Percentiles rank a stretch among this genome's conserved stretches.
Conservation (phyloP, 2,888 invertebrate genomes). For the Sericinus montela region DNA sequence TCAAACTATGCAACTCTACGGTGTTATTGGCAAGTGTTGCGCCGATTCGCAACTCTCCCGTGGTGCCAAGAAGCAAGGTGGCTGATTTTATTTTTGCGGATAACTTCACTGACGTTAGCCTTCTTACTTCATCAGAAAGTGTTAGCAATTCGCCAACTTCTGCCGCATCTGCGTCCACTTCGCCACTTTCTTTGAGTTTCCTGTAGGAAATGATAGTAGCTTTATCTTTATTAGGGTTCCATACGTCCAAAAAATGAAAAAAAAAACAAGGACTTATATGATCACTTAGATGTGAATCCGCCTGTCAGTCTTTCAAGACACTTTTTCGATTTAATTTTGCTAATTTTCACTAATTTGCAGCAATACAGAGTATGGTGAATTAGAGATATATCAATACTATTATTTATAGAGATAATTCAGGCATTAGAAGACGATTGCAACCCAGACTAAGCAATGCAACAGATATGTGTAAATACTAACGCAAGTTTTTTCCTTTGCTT, state of each 20-base stretch:
- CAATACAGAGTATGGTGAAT: too few relatives aligned
- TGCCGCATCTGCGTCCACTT: constrained; percentile 43
- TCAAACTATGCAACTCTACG: constrained; percentile 83
- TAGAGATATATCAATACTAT: too few relatives aligned
- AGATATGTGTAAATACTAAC: constrained; percentile 59
- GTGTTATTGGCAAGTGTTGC: constrained; percentile 86
- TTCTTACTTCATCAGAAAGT: constrained; percentile 85
- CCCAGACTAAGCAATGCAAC: too few relatives aligned
- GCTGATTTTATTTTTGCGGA: constrained; percentile 85
- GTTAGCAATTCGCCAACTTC: constrained; percentile 66
- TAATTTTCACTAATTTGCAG: too few relatives aligned
- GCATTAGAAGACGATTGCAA: too few relatives aligned
- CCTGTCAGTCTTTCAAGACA: too few relatives aligned
- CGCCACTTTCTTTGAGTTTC: constrained; percentile 57
- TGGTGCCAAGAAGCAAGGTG: constrained; percentile 84
- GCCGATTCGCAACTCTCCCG: constrained; percentile 84
- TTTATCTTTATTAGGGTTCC: too few relatives aligned
- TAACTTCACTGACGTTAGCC: constrained; percentile 82
- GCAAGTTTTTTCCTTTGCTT: constrained; percentile 83
- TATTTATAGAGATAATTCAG: too few relatives aligned
- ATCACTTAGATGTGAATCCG: too few relatives aligned
- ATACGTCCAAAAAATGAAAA: too few relatives aligned
- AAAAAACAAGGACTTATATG: too few relatives aligned
- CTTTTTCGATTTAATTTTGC: too few relatives aligned
- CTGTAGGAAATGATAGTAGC: constrained; percentile 27